Conservation (phyloP, 2,113 vertebrate species). For the Dromiciops gliroides region DNA sequence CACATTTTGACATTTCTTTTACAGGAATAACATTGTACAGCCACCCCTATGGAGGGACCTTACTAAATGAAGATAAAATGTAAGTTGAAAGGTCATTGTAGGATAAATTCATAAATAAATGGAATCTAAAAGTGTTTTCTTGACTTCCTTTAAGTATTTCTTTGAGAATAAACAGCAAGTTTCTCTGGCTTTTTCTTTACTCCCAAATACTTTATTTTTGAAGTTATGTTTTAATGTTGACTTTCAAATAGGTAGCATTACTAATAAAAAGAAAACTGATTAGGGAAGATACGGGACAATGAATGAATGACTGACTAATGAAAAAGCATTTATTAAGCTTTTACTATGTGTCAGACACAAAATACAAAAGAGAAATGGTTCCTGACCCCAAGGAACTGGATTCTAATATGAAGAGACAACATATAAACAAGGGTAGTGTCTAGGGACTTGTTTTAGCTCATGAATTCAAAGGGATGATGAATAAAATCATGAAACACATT, state of each 20-base stretch:
- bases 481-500: neutral
- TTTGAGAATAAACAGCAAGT: neutral
- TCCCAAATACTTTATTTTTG: neutral
- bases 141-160: neutral
- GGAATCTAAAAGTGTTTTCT: neutral
- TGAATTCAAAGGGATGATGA: neutral
- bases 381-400: neutral
- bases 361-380: neutral
- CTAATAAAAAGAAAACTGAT: neutral
- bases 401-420: neutral
- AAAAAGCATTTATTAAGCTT: neutral
- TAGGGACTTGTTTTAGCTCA: neutral
- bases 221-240: neutral
- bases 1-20: slow-evolving; percentile 39
- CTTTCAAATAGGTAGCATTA: neutral
- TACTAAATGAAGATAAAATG: slow-evolving; percentile 86
- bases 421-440: neutral
- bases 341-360: neutral
- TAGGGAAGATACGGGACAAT: neutral
- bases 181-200: neutral
- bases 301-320: neutral
- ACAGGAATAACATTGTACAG: slow-evolving; percentile 84
- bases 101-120: neutral
- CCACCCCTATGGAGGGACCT: slow-evolving; percentile 82
- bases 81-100: slow-evolving; percentile 66